Conservation (phyloP, 2,113 vertebrate genomes). For the Seriola aureovittata region DNA sequence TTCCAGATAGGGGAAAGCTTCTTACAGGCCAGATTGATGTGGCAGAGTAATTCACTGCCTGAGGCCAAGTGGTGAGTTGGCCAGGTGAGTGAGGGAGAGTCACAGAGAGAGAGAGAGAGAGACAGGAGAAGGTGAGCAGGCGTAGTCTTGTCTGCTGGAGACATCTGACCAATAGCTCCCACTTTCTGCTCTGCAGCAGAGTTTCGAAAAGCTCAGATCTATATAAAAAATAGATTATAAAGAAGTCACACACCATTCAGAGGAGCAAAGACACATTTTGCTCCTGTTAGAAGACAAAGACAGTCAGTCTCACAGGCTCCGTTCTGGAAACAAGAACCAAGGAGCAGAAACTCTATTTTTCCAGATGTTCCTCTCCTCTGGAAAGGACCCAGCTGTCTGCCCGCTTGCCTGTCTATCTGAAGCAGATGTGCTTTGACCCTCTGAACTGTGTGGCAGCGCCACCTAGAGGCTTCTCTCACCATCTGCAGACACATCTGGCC, state of each 20-base stretch:
- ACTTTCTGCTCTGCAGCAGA: background rate
- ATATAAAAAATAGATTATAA: background rate
- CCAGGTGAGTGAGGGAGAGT: slow-evolving; percentile 52
- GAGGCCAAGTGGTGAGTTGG: slow-evolving; percentile 54
- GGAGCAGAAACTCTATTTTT: slow-evolving; percentile 60
- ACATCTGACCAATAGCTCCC: slow-evolving; percentile 36
- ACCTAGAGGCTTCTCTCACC: slow-evolving; percentile 56
- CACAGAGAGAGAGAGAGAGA: background rate
- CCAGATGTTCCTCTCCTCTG: slow-evolving; percentile 74
- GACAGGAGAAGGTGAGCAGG: slow-evolving; percentile 41
- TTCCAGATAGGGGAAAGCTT: background rate
- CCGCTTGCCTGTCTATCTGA: slow-evolving; percentile 31
- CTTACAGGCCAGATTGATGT: slow-evolving; percentile 47
- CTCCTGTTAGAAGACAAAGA: slow-evolving; percentile 55
- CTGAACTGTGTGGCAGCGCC: slow-evolving; percentile 69
- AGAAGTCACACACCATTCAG: background rate
- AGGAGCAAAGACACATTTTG: background rate
- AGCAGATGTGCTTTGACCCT: slow-evolving; percentile 51
- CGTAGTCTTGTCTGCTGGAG: slow-evolving; percentile 62
- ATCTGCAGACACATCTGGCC: slow-evolving; percentile 65
- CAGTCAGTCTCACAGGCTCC: slow-evolving; percentile 18
- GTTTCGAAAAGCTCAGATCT: background rate
- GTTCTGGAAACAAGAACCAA: slow-evolving; percentile 33
- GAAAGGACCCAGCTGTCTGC: slow-evolving; percentile 56
- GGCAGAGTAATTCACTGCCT: slow-evolving; percentile 58